phyloP scores from a whole-genome alignment of 2,797 vertebrate genomes.

The Otolemur crassicaudatus region DNA sequence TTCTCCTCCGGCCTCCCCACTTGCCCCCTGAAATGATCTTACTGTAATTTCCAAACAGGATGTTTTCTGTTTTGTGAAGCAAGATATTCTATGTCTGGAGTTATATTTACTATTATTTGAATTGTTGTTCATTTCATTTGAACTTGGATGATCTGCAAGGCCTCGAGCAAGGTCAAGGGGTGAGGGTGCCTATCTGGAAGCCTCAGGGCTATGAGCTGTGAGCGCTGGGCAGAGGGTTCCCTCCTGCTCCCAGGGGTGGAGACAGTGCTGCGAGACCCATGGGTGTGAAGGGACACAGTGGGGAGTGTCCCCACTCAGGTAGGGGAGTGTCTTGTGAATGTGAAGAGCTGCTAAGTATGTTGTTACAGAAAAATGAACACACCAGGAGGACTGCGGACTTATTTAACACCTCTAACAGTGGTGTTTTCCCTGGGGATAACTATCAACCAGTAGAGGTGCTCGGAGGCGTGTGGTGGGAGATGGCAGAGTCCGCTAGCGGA shows the following conservation, averaged over 20 bases:
- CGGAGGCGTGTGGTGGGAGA: not conserved
- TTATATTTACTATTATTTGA: not conserved
- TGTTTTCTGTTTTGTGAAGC: not conserved
- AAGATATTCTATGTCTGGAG: not conserved
- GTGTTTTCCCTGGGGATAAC: not conserved
- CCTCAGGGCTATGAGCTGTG: fast-evolving
- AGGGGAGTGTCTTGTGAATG: not conserved
- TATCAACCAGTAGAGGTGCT: fast-evolving
- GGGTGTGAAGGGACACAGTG: not conserved
- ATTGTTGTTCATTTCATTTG: not conserved
- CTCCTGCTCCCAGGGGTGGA: not conserved
- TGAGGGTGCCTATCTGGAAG: not conserved
- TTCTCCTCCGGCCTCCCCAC: not conserved
- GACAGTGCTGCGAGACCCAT: fast-evolving
- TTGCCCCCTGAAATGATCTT: not conserved
- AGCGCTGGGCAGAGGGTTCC: not conserved
- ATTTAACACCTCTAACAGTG: not conserved
- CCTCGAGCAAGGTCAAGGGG: not conserved
- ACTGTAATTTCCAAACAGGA: not conserved
- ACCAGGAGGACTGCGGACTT: not conserved
- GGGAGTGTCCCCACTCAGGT: too few species aligned
- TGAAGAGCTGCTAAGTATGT: not conserved
- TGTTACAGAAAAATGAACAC: not conserved
- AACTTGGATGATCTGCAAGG: not conserved
- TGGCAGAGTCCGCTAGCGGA: fast-evolving